phyloP scores from a whole-genome alignment of 2,797 vertebrate genomes.

The Aldrovandia affinis region DNA sequence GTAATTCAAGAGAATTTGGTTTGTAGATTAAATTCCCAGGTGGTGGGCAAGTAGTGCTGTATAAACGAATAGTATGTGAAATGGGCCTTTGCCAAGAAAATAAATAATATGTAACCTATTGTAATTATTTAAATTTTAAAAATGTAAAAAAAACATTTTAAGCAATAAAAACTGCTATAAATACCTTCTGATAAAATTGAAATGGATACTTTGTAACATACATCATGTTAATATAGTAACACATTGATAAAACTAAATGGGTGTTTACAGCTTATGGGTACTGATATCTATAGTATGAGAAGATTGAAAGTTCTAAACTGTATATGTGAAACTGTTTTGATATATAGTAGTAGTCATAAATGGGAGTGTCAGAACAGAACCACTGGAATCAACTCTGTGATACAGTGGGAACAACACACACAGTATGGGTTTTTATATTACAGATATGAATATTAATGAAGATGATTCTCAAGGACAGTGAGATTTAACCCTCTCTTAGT shows the following conservation, averaged over 20 bases:
- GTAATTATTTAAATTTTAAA: too few species aligned
- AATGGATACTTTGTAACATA: too few species aligned
- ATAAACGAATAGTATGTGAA: neutral
- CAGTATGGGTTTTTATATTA: neutral
- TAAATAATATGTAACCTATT: neutral
- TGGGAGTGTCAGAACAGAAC: too few species aligned
- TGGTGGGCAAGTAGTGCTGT: neutral
- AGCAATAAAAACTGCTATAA: too few species aligned
- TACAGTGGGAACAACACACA: too few species aligned
- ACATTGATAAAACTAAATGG: too few species aligned
- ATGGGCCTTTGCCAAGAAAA: too few species aligned
- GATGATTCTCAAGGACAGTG: neutral
- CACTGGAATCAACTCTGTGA: too few species aligned
- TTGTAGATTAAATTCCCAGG: neutral
- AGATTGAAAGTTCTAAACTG: neutral
- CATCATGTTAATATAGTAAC: too few species aligned
- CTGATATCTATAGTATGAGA: neutral
- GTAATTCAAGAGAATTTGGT: neutral
- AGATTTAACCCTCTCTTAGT: neutral
- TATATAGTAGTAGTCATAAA: too few species aligned
- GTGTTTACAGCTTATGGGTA: neutral
- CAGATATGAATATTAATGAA: neutral
- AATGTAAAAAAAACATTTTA: neutral
- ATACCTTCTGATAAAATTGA: too few species aligned
- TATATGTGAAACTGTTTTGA: too few species aligned